Base-by-base conservation (phyloP, 2,797 vertebrate genomes). In the Eulemur coronatus region DNA sequence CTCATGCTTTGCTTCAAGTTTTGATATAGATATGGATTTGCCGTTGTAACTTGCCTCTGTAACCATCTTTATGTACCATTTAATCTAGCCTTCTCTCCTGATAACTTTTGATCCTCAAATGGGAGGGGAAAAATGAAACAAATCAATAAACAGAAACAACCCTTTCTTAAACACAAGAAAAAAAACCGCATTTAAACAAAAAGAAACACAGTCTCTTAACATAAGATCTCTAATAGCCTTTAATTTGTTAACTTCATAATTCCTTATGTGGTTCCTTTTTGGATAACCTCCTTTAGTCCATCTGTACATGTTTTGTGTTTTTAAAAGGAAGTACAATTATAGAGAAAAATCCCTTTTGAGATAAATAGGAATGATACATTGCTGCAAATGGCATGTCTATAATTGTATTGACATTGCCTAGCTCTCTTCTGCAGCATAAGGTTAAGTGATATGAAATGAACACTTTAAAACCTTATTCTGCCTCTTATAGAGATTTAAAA, bases 261-360 rank as follows among this genome's bases (percentile, higher is more conserved):
- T 81, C 48, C 63, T 94, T 94, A 17, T 24, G 4, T 81, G n/a
- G 5, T 81, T 85, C 67, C 43, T 85, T 91, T 89, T 80, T 76
- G 46, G 73, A 28, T 94, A 76, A 69, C 2, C 22, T 89, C 43
- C 69, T 65, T 76, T 63, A 65, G 82, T 70, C 48, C 24, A 7
- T 70, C 63, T 81, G 14, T 86, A 3, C 48, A 67, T 84, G 17
- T 63, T 69, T 95, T 90, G 43, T 92, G 46, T 78, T 92, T 93
- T 92, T 95, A 95, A 91, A 93, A 55, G 69, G 26, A 81, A 65
- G 38, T 89, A 61, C 65, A 93, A 63, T 85, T 67, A 80, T 8
- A 57, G 14, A 11, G 20, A 43, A 84, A 84, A 55, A 43, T 80
- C 41, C 13, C 33, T 8, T 85, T 91, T 93, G 30, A 80, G 67